Conservation (phyloP, 2,797 vertebrate genomes). For the Steatocranus sp. region DNA sequence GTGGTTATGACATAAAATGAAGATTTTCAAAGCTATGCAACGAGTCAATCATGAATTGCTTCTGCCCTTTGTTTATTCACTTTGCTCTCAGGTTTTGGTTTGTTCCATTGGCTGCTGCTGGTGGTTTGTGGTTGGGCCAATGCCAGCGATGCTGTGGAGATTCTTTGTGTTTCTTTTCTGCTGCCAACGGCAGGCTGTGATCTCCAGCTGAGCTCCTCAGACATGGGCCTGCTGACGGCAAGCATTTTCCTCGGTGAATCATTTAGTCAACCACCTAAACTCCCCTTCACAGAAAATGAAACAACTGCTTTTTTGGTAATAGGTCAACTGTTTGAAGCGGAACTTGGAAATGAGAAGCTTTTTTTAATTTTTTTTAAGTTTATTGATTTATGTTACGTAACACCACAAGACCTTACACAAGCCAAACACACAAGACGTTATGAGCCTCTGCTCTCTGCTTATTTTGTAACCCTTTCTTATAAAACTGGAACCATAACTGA, state of each 20-base stretch:
- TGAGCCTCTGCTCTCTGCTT: neutral
- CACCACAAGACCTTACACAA: neutral
- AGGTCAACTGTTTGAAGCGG: neutral
- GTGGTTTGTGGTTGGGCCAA: slow-evolving; percentile 78
- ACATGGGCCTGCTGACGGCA: slow-evolving; percentile 78
- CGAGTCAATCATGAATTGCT: neutral
- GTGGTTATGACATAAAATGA: neutral
- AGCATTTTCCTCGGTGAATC: slow-evolving; percentile 76
- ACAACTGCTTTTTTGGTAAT: neutral
- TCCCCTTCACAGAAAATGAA: neutral
- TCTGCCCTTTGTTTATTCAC: neutral
- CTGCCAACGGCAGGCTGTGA: slow-evolving; percentile 73
- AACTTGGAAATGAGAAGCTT: neutral
- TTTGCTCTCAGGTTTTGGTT: slow-evolving; percentile 68
- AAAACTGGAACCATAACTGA: neutral
- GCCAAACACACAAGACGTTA: neutral
- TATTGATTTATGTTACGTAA: neutral
- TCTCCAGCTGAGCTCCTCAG: slow-evolving; percentile 67
- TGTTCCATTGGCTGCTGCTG: slow-evolving; percentile 74
- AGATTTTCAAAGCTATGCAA: neutral
- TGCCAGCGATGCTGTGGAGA: slow-evolving; percentile 78
- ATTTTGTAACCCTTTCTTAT: neutral
- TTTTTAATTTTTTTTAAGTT: neutral
- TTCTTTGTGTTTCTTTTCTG: slow-evolving; percentile 79
- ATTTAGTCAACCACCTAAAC: neutral